phyloP scores from a whole-genome alignment of 2,888 invertebrate genomes.

The Apoderus coryli region DNA sequence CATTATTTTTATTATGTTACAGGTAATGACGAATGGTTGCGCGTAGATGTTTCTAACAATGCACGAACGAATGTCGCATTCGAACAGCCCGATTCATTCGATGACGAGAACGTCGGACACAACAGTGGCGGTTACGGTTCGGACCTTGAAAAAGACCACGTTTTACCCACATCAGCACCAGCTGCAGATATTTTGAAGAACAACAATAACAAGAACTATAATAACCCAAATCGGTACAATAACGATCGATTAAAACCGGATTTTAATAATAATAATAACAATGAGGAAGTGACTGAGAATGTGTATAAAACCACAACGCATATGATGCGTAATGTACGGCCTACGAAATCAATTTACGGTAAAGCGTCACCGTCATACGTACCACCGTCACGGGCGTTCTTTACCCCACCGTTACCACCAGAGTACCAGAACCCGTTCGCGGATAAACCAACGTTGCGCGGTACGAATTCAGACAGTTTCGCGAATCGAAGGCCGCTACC shows the following conservation, averaged over 20 bases:
- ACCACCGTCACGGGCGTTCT: conserved; percentile 58
- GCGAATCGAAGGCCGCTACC: conserved; percentile 64
- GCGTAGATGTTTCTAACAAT: conserved; percentile 30
- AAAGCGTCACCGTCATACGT: conserved; percentile 71
- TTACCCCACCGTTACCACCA: conserved; percentile 72
- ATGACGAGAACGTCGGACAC: conserved; percentile 20
- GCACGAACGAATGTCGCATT: conserved; percentile 19
- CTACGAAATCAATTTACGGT: conserved; percentile 42
- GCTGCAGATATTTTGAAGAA: conserved; percentile 67
- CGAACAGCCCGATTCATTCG: conserved; percentile 22
- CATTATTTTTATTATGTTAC: too few relatives aligned
- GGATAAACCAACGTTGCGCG: conserved; percentile 72
- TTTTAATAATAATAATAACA: conserved; percentile 18
- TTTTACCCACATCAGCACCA: conserved; percentile 58
- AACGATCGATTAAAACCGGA: conserved; percentile 32
- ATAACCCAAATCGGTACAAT: conserved; percentile 50
- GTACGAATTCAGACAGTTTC: conserved; percentile 47
- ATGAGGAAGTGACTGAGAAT: conserved; percentile 28
- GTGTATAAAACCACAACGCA: conserved; percentile 36
- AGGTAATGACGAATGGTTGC: conserved; percentile 30
- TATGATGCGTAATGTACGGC: conserved; percentile 44
- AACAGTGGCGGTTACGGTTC: conserved; percentile 41
- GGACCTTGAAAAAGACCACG: conserved; percentile 59
- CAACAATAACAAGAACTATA: conserved; percentile 60
- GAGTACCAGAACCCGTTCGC: conserved; percentile 76